Evolutionary conservation across 2,888 invertebrate species (phyloP), one percentile per base, ranked within the genome.

Genomic region (Heliconius ismenius): DNA sequence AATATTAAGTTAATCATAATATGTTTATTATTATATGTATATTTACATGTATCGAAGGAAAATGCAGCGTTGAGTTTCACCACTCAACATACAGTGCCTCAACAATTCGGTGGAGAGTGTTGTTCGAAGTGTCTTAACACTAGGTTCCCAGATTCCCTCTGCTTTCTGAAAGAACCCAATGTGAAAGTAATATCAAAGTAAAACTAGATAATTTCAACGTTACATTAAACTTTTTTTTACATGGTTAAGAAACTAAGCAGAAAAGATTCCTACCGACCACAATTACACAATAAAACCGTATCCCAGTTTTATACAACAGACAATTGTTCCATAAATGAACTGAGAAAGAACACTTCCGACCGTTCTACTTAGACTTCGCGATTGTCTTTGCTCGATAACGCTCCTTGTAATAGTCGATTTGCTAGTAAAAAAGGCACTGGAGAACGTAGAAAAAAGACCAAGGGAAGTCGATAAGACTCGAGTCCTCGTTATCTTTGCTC

Each of bases 401-500:
- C 80, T 83, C 76, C 81, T 82, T 84, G 88, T 89, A 90, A 91
- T 89, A 89, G 90, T 85, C 92, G 91, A 92, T 92, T 92, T 91
- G 90, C 89, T 88, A 86, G 84, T 86, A 90, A 91, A 91, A 92
- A 91, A 90, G 87, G 86, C 87, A 90, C 89, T 87, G 86, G 91
- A 90, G 88, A 89, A 84, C 83, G 85, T 86, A 87, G 88, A 90
- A 91, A 91, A 92, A 92, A 90, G 86, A 86, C 83, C 86, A 85
- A 86, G 88, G 89, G 89, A 89, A 90, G 89, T 90, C 92, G 93
- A 93, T 93, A 93, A 93, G 91, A 89, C 90, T 89, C 89, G 90
- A 90, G 89, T 91, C 92, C 93, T 93, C 92, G 92, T 93, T 93
- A 93, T 93, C 93, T 91, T 84, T 87, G 88, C 88, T 91, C 93